These are phyloP conservation scores for Leptinotarsa texana DNA, from an alignment of 1,140 invertebrate species.

Conservation along the genomic window DNA sequence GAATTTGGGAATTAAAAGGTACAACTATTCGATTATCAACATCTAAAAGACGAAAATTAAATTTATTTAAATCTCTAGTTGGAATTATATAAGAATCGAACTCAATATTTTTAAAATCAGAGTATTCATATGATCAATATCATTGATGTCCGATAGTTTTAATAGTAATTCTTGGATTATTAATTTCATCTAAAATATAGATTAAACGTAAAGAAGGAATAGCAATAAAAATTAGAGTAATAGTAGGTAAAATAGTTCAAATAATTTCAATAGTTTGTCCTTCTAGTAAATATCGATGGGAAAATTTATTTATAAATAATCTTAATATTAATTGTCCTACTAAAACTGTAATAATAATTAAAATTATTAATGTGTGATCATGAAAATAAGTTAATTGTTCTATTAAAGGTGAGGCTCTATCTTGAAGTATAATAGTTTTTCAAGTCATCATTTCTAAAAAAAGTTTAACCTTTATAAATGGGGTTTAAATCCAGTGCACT, in stretches of 20 bases:
- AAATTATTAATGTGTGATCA: slow-evolving; percentile 62
- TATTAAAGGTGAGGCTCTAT: slow-evolving; percentile 60
- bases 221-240: slow-evolving; percentile 68
- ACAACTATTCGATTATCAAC: slow-evolving; percentile 66
- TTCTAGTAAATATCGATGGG: slow-evolving; percentile 58
- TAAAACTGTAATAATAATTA: slow-evolving; percentile 63
- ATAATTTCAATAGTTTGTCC: slow-evolving; percentile 65
- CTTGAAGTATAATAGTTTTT: slow-evolving; percentile 34
- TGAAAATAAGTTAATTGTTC: slow-evolving; percentile 66
- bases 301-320: slow-evolving; percentile 59
- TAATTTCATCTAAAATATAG: slow-evolving; percentile 66
- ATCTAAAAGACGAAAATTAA: slow-evolving; percentile 63
- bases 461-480: slow-evolving; percentile 62
- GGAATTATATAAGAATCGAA: slow-evolving; percentile 69
- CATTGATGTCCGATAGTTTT: slow-evolving; percentile 55
- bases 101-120: slow-evolving; percentile 54
- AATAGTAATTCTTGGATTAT: slow-evolving; percentile 59
- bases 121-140: slow-evolving; percentile 43
- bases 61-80: slow-evolving; percentile 50
- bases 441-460: slow-evolving; percentile 59
- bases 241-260: slow-evolving; percentile 65
- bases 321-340: slow-evolving; percentile 63
- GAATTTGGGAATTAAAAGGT: slow-evolving; percentile 62
- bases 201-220: slow-evolving; percentile 64
- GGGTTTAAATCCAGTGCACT: slow-evolving; percentile 63